A percentile compares a stretch with the other conserved stretches of the same genome.
Evolutionary conservation across 2,797 vertebrate genomes (phyloP).

Genomic region (Macrochelys suwanniensis): DNA sequence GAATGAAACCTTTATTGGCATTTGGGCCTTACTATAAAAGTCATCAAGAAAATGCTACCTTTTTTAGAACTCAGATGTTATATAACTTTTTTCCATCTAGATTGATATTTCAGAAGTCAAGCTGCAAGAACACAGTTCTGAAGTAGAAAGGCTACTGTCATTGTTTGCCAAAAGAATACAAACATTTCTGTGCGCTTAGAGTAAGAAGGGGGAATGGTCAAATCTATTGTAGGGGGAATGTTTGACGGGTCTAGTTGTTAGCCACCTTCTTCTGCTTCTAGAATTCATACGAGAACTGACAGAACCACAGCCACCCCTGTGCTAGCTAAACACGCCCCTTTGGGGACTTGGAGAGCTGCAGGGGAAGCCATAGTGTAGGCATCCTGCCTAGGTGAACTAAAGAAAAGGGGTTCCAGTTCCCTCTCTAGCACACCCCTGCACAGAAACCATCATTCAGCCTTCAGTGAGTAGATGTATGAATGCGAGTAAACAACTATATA

Average conservation of each 20-base stretch:
- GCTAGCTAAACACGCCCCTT: not conserved
- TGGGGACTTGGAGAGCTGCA: not conserved
- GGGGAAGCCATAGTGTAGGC: not conserved
- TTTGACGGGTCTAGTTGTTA: not conserved
- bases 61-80: too few relatives aligned
- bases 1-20: too few relatives aligned
- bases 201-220: not conserved
- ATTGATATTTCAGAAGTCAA: not conserved
- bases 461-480: not conserved
- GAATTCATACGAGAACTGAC: not conserved
- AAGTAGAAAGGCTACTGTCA: not conserved
- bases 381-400: not conserved
- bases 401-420: not conserved
- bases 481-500: not conserved
- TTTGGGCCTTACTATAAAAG: too few relatives aligned
- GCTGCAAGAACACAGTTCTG: not conserved
- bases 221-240: not conserved
- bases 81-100: too few relatives aligned
- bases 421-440: not conserved
- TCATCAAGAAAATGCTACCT: too few relatives aligned
- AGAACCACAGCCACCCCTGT: not conserved
- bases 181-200: not conserved
- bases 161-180: not conserved
- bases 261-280: not conserved
- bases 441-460: not conserved